Conservation (phyloP, 2,113 vertebrate species). For the Paraplagusia blochii region DNA sequence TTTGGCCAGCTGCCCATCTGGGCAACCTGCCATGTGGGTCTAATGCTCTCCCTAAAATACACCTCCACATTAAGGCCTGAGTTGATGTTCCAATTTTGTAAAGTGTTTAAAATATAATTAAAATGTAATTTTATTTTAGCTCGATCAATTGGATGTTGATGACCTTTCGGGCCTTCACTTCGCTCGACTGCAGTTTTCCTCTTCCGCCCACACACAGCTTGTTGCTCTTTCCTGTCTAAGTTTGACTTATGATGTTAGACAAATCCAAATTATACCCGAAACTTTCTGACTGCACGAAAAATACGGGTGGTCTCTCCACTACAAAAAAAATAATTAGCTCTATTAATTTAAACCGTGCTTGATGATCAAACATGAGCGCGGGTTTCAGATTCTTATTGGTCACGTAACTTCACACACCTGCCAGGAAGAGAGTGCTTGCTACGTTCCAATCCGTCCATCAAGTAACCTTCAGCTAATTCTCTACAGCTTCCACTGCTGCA, state of each 20-base stretch:
- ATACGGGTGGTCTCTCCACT: slow-evolving; percentile 42
- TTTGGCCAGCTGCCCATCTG: no score
- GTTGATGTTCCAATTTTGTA: no score
- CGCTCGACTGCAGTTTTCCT: no score
- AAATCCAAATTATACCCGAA: slow-evolving; percentile 35
- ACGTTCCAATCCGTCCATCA: slow-evolving; percentile 54
- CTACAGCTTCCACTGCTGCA: slow-evolving; percentile 24
- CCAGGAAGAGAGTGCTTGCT: slow-evolving; percentile 10
- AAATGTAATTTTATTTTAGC: no score
- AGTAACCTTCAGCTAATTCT: slow-evolving; percentile 33
- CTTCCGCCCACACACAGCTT: slow-evolving; percentile 17
- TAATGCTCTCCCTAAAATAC: no score
- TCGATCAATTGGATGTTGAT: no score
- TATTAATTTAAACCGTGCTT: slow-evolving; percentile 45
- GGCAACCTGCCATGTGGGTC: no score
- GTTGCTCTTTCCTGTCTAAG: slow-evolving; percentile 32
- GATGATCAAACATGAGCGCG: slow-evolving; percentile 35
- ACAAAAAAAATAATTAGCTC: slow-evolving; percentile 8
- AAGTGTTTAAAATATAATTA: no score
- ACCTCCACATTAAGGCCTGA: no score
- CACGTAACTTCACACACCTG: neutral
- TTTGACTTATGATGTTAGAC: slow-evolving; percentile 33
- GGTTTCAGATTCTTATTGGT: no score
- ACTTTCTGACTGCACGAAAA: slow-evolving; percentile 28
- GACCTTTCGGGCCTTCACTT: no score